A percentile compares a stretch with the other conserved stretches of the same genome.
phyloP scores from a whole-genome alignment of 2,888 invertebrate species.

The Schizotus pectinicornis region DNA sequence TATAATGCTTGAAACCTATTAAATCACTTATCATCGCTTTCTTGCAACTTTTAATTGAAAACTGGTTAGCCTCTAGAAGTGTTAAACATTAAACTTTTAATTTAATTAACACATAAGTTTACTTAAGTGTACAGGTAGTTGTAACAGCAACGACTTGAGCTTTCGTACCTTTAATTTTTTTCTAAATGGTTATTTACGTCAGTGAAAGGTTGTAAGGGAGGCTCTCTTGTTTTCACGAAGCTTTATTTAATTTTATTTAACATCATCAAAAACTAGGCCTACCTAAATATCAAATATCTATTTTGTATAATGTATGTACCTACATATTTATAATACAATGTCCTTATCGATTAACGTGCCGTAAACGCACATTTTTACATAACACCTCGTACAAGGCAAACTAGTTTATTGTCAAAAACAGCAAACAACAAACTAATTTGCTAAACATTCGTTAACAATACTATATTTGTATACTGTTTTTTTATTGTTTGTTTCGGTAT shows the following conservation, averaged over 20 bases:
- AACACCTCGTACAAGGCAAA: slow-evolving; percentile 53
- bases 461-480: slow-evolving; percentile 40
- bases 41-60: too few relatives aligned
- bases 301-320: slow-evolving; percentile 55
- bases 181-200: not conserved
- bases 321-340: slow-evolving; percentile 56
- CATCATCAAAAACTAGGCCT: slow-evolving; percentile 61
- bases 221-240: slow-evolving; percentile 52
- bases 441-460: slow-evolving; percentile 28
- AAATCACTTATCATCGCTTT: too few relatives aligned
- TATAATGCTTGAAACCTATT: too few relatives aligned
- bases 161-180: not conserved
- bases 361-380: slow-evolving; percentile 35
- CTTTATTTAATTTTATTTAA: slow-evolving; percentile 60
- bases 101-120: too few relatives aligned
- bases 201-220: not conserved
- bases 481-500: slow-evolving; percentile 44
- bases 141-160: too few relatives aligned
- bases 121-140: too few relatives aligned
- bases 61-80: too few relatives aligned
- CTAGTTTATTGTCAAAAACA: slow-evolving; percentile 17
- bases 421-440: slow-evolving; percentile 30
- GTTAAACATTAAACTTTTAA: too few relatives aligned
- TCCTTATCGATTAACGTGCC: slow-evolving; percentile 43
- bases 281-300: slow-evolving; percentile 61